A percentile compares a stretch with the other conserved stretches of the same genome.
These are phyloP conservation scores for Brachionus rubens DNA, from an alignment of 1,140 invertebrate species.

Conservation along the genomic window DNA sequence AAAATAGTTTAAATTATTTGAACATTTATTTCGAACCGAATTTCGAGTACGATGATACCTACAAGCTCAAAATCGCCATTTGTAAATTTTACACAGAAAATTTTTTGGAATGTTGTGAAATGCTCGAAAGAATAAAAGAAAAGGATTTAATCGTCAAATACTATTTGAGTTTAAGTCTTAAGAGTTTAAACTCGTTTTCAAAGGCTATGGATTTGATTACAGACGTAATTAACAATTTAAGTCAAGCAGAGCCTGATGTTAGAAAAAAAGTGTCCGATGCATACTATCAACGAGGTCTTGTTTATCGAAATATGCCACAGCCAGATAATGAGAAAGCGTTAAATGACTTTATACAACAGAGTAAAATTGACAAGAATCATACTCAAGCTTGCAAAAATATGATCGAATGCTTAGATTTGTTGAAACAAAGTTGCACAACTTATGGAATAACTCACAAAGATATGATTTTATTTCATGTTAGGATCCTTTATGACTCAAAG, in stretches of 20 bases:
- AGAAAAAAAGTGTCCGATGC: neutral
- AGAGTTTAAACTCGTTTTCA: neutral
- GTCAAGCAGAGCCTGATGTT: neutral
- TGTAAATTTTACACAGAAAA: conserved; percentile 4
- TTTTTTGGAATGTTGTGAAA: neutral
- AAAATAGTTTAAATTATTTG: neutral
- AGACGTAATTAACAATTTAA: neutral
- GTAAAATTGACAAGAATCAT: neutral
- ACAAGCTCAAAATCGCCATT: neutral
- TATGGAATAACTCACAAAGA: neutral
- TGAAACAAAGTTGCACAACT: neutral
- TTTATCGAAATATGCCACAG: neutral
- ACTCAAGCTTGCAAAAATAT: neutral
- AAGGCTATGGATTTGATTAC: neutral
- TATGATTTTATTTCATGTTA: neutral
- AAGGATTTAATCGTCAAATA: neutral
- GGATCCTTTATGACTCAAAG: neutral
- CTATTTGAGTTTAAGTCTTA: neutral
- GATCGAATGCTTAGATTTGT: neutral
- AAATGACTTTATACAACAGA: neutral
- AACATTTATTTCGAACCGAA: neutral
- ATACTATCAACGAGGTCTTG: conserved; percentile 3
- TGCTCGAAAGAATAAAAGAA: neutral
- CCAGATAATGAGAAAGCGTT: neutral
- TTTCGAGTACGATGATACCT: neutral